phyloP scores from a whole-genome alignment of 2,113 vertebrate genomes.

The Prionailurus bengalensis region DNA sequence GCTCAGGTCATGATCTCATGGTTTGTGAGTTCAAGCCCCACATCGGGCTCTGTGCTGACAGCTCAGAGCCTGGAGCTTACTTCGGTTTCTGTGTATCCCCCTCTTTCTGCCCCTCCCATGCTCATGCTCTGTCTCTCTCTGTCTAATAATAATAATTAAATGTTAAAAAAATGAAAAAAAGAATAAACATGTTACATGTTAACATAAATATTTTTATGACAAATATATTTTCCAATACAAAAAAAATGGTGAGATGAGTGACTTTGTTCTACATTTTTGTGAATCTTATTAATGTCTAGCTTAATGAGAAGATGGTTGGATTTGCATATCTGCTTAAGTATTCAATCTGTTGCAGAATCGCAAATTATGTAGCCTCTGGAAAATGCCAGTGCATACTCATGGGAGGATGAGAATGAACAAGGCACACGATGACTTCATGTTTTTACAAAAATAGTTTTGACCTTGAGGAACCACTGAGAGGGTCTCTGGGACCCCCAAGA shows the following conservation, averaged over 20 bases:
- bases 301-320: neutral
- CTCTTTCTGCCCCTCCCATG: too few species aligned
- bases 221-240: neutral
- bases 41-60: too few species aligned
- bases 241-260: neutral
- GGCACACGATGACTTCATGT: neutral
- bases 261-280: neutral
- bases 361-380: neutral
- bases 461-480: neutral
- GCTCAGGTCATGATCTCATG: too few species aligned
- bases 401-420: neutral
- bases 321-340: neutral
- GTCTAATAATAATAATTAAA: neutral
- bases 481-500: fast-evolving
- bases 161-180: neutral
- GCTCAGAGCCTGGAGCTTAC: too few species aligned
- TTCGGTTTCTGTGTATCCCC: too few species aligned
- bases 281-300: neutral
- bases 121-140: too few species aligned
- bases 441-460: neutral
- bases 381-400: neutral
- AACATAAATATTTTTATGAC: neutral
- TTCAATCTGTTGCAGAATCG: neutral
- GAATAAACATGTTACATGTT: neutral
- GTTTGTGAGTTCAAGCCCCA: too few species aligned